Evolutionary conservation across 1,140 invertebrate species (phyloP), one percentile per base, ranked within the genome.

Genomic region (Portunus trituberculatus): DNA sequence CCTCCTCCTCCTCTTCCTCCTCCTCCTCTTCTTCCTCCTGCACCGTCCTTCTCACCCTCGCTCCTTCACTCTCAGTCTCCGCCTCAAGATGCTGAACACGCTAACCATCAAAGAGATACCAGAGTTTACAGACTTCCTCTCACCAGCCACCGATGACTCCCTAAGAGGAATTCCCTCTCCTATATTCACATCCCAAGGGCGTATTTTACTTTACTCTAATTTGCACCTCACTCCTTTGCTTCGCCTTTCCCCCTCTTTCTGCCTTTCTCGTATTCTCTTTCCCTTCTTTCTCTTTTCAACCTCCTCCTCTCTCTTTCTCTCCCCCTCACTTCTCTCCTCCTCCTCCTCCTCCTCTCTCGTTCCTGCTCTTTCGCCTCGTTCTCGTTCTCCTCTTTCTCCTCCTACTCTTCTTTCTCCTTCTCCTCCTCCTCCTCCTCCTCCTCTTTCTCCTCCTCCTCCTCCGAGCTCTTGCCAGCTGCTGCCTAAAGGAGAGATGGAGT

Each of bases 11-110:
- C 87, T 39, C 32, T 25, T 46, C 45, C 32, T 39, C 87, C 39
- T 46, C 45, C 87, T 89, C 87, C 39, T 39, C 39, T 29, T 89
- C 88, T 45, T 45, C 46, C 88, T 45, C 88, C 20, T 45, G 12
- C 88, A 12, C 88, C 46, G n/a, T 88, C 86, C 32, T 20, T 88
- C 86, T 88, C 86, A 28, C 32, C 32, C 86, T 88, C 86, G 25
- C 86, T 88, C 86, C 32, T 14, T 88, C 86, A 28, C 28, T 88
- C 86, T 88, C 28, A 28, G n/a, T 12, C 86, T 12, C 86, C 0
- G 20, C 8, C 76, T 82, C 76, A 20, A 82, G 76, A 82, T 28
- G 76, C 76, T 82, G 8, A 3, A 82, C 76, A 82, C 76, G 28
- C 76, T 25, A 20, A 82, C 76, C 16, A 20, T 25, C 76, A 82